Conservation (phyloP, 2,113 vertebrate species). For the Urocitellus parryii region DNA sequence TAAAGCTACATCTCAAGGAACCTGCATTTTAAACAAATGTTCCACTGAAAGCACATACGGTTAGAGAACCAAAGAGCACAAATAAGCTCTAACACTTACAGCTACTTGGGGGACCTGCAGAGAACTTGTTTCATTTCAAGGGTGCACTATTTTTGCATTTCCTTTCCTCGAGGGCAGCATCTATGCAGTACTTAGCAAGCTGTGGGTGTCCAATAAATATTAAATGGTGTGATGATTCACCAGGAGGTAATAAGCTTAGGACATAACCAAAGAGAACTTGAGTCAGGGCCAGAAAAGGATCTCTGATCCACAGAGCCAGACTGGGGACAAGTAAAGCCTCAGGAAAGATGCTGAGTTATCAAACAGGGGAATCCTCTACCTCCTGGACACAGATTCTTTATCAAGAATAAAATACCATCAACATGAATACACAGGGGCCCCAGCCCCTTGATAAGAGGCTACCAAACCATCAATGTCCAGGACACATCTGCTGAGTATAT, state of each 20-base stretch:
- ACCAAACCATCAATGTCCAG: not conserved
- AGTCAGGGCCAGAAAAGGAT: constrained; percentile 15
- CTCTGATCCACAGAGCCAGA: not conserved
- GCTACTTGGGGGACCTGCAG: not conserved
- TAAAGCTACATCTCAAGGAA: not conserved
- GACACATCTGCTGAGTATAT: not conserved
- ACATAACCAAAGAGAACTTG: not conserved
- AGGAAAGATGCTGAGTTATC: rapidly evolving
- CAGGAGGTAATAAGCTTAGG: not conserved
- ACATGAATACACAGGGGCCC: rapidly evolving
- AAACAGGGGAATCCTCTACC: not conserved
- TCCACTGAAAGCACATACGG: rapidly evolving
- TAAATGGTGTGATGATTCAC: constrained; percentile 58
- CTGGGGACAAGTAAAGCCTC: not conserved
- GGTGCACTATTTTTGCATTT: not conserved
- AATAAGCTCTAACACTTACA: not conserved
- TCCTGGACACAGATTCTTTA: not conserved
- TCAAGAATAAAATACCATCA: not conserved
- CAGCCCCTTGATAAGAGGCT: not conserved
- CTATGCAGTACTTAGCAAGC: not conserved
- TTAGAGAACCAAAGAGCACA: not conserved
- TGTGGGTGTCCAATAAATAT: constrained; percentile 66
- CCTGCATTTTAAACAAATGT: not conserved
- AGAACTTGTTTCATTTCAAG: not conserved
- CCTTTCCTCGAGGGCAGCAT: constrained; percentile 48